Percentiles rank a stretch among this genome's conserved stretches.
These are phyloP conservation scores for Nothoprocta pentlandii DNA, from an alignment of 2,113 vertebrate species.

Conservation along the genomic window DNA sequence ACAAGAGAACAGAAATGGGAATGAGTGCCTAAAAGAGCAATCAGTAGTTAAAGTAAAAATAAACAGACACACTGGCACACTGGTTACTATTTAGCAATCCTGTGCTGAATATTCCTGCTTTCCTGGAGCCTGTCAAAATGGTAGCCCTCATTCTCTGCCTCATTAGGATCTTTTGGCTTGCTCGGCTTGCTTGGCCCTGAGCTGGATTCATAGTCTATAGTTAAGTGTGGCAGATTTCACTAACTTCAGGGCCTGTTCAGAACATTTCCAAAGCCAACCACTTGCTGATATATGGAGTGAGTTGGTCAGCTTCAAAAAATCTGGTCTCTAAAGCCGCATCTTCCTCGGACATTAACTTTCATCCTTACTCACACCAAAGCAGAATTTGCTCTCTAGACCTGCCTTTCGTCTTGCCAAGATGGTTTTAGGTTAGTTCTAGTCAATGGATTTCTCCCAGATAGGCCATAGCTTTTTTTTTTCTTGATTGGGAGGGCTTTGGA, in stretches of 20 bases:
- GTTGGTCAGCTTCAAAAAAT: neutral
- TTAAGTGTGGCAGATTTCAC: neutral
- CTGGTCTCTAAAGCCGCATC: neutral
- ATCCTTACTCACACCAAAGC: neutral
- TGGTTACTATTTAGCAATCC: neutral
- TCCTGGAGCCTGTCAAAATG: slow-evolving; percentile 20
- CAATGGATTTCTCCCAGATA: neutral
- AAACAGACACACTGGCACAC: slow-evolving; percentile 27
- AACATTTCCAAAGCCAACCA: neutral
- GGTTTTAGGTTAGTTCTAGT: neutral
- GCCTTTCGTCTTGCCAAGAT: neutral
- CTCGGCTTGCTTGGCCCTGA: neutral
- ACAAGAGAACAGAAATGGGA: neutral
- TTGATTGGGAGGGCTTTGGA: neutral
- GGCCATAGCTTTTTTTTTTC: neutral
- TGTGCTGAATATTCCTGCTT: slow-evolving; percentile 6
- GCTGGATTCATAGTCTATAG: neutral
- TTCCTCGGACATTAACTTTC: neutral
- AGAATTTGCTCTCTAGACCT: neutral
- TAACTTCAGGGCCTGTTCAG: neutral
- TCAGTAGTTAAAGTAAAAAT: slow-evolving; percentile 35
- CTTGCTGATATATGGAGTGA: neutral
- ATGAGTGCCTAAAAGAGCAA: neutral
- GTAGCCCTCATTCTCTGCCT: neutral
- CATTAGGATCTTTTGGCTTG: neutral